These are phyloP conservation scores for Thryonomys swinderianus DNA, from an alignment of 2,113 vertebrate species.

Conservation along the genomic window DNA sequence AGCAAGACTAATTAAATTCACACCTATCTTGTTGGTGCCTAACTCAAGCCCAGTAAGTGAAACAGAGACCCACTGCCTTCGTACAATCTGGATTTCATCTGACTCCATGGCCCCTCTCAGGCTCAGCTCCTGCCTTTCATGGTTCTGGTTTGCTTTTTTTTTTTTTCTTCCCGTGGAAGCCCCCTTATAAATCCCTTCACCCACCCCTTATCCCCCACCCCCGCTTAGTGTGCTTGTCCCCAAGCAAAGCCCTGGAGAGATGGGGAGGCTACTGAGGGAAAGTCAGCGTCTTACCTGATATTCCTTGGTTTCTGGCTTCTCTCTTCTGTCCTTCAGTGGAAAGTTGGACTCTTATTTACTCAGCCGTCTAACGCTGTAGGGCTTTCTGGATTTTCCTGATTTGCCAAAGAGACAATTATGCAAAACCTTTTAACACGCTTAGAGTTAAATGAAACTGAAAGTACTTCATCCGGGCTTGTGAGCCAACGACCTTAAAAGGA, in stretches of 20 bases:
- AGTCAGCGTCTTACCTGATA: slow-evolving; percentile 9
- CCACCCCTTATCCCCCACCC: too few species aligned
- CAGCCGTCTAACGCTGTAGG: fast-evolving
- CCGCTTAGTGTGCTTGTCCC: neutral
- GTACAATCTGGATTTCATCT: neutral
- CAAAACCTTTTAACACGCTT: neutral
- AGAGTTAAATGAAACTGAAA: slow-evolving; percentile 56
- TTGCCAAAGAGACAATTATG: neutral
- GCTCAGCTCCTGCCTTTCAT: neutral
- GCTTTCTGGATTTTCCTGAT: neutral
- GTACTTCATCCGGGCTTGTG: neutral
- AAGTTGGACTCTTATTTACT: neutral
- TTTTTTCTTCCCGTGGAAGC: too few species aligned
- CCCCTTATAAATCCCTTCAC: neutral
- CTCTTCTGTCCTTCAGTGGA: neutral
- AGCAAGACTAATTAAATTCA: neutral
- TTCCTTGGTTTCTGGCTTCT: neutral
- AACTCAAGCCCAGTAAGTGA: neutral
- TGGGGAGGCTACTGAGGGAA: neutral
- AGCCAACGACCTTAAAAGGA: neutral
- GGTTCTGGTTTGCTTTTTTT: neutral
- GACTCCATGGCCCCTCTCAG: fast-evolving
- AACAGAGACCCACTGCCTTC: neutral
- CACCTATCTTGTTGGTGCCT: neutral
- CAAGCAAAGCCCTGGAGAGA: neutral